Base-by-base conservation (phyloP, 1,140 invertebrate genomes). In the Bemisia tabaci region DNA sequence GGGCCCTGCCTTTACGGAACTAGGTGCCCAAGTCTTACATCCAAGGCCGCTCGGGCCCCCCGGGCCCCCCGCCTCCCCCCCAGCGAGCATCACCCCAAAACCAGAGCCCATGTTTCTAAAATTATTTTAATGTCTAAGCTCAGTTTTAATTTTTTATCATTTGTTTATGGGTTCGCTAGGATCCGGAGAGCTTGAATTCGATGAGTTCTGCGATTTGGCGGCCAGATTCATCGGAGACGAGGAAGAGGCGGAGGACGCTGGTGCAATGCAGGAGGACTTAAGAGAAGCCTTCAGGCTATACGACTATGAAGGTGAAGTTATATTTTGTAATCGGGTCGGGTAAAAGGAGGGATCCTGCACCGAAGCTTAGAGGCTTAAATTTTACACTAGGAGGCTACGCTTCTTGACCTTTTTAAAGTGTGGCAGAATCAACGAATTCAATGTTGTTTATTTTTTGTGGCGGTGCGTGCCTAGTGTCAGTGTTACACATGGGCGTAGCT, bases 251-350 rank as follows among this genome's bases (percentile, higher is more conserved):
- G 91, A 94, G 74, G 92, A 94, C 72, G 90, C 90, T 68, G 91
- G 94, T 75, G 92, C 92, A 62, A 95, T 95, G 82, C 89, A 92
- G 76, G 90, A 95, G 75, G 94, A 96, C 81, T 82, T 96, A 60
- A 92, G 94, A 73, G 94, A 96, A 82, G 94, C 94, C 63, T 96
- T 96, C 81, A 85, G 91, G 76, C 83, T 85, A 17, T 85, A 85
- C 75, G 84, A 85, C 69, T 77, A 76, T 68, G 78, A 80, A 73
- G 84, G 82, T 77, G 65, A 70, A 67, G 59, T 61, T 5, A 62
- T 12, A 2, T 59, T 58, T 65, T 59, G 2, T 9, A 11, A 11
- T 21, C 22, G 21, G 22, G 22, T 65, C 1, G 60, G 21, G 27
- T 59, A 65, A 22, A 60, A n/a, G 48, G n/a, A n/a, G n/a, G 23